These are phyloP conservation scores for Phodopus roborovskii DNA, from an alignment of 2,113 vertebrate species.

Conservation along the genomic window DNA sequence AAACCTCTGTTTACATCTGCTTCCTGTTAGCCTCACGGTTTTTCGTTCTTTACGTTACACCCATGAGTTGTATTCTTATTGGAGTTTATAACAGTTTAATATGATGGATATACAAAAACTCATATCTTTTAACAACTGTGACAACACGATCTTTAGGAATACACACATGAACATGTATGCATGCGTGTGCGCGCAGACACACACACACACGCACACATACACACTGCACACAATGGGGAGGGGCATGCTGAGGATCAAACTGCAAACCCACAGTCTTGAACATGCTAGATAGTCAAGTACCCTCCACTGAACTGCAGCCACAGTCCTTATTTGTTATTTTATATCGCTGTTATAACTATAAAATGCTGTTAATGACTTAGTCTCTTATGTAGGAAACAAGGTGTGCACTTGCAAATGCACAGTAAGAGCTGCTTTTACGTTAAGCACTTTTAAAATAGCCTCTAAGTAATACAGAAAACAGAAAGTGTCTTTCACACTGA, in stretches of 20 bases:
- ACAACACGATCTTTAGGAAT: not conserved
- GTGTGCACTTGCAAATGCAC: not conserved
- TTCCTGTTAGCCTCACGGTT: not conserved
- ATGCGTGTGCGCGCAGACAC: too few species aligned
- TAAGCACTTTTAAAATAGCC: not conserved
- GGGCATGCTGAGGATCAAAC: not conserved
- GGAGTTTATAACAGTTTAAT: not conserved
- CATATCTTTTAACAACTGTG: not conserved
- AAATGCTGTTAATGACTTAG: not conserved
- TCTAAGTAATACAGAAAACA: not conserved
- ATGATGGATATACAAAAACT: not conserved
- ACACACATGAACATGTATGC: too few species aligned
- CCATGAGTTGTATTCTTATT: not conserved
- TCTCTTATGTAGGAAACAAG: not conserved
- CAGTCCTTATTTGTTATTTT: not conserved
- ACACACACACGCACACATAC: not conserved
- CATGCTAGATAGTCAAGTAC: not conserved
- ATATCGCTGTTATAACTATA: not conserved
- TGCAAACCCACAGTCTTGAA: not conserved
- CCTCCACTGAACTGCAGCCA: not conserved
- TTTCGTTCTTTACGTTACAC: not conserved
- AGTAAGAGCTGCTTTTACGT: not conserved
- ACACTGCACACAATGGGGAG: too few species aligned
- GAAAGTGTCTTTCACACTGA: not conserved
- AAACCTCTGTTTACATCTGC: not conserved